Conservation (phyloP, 2,888 invertebrate genomes). For the Heterodera filipjevi region DNA sequence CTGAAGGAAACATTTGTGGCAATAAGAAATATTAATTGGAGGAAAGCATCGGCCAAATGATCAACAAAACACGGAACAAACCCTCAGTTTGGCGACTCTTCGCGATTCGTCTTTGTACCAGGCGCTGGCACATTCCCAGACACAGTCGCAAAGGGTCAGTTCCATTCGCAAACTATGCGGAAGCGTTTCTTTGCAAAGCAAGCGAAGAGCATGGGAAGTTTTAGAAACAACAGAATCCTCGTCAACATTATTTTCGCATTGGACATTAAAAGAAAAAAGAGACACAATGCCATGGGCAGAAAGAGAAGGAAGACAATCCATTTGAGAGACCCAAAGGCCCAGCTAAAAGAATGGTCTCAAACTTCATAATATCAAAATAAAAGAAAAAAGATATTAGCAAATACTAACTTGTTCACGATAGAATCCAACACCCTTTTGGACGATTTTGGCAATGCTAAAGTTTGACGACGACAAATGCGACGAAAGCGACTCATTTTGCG, state of each 20-base stretch:
- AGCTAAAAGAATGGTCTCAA: slow-evolving; percentile 9
- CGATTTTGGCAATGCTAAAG: slow-evolving; percentile 29
- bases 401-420: slow-evolving; percentile 40
- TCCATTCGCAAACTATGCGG: slow-evolving; percentile 27
- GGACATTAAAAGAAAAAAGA: not conserved
- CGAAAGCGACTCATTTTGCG: not conserved
- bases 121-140: slow-evolving; percentile 49
- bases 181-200: slow-evolving; percentile 20
- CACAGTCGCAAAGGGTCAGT: slow-evolving; percentile 46
- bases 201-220: slow-evolving; percentile 8
- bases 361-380: not conserved
- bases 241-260: not conserved
- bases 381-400: not conserved
- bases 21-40: not conserved
- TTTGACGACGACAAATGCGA: not conserved
- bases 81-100: slow-evolving; percentile 25
- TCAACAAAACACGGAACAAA: not conserved
- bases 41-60: not conserved
- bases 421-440: slow-evolving; percentile 38
- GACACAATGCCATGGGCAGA: slow-evolving; percentile 11
- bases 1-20: not conserved
- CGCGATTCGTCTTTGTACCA: slow-evolving; percentile 45
- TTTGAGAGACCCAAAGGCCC: slow-evolving; percentile 25
- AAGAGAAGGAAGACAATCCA: not conserved
- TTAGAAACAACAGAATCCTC: not conserved